Conservation (phyloP, 2,797 vertebrate genomes). For the Typhlichthys subterraneus region DNA sequence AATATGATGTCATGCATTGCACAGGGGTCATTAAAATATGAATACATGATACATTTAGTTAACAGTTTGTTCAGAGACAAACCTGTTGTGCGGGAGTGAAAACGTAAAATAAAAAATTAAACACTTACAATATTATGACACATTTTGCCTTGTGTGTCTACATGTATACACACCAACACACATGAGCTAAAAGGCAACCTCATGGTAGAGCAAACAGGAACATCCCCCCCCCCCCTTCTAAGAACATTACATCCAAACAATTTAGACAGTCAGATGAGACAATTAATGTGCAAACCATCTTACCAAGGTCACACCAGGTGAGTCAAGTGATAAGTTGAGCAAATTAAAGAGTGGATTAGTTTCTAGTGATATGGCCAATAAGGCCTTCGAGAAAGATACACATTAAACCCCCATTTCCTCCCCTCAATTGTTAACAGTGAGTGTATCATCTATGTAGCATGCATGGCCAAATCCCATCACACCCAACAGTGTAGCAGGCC, state of each 20-base stretch:
- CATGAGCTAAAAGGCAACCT: not conserved
- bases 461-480: constrained; percentile 26
- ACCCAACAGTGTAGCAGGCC: constrained; percentile 19
- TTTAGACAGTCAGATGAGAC: not conserved
- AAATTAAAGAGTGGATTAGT: no score
- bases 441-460: constrained; percentile 39
- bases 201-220: not conserved
- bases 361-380: not conserved
- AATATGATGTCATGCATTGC: not conserved
- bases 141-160: constrained; percentile 2
- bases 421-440: constrained; percentile 14
- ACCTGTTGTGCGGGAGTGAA: no score
- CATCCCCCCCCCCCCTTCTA: no score
- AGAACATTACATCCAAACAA: not conserved
- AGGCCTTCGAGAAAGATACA: not conserved
- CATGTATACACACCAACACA: not conserved
- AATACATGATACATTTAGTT: constrained; percentile 4
- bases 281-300: not conserved
- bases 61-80: no score
- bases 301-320: not conserved
- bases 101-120: no score
- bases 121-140: no score
- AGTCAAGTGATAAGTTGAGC: not conserved
- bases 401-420: not conserved
- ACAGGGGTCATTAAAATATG: constrained; percentile 9